A percentile compares a stretch with the other conserved stretches of the same genome.
These are phyloP conservation scores for Hyperopisus bebe DNA, from an alignment of 2,113 vertebrate species.

Conservation along the genomic window DNA sequence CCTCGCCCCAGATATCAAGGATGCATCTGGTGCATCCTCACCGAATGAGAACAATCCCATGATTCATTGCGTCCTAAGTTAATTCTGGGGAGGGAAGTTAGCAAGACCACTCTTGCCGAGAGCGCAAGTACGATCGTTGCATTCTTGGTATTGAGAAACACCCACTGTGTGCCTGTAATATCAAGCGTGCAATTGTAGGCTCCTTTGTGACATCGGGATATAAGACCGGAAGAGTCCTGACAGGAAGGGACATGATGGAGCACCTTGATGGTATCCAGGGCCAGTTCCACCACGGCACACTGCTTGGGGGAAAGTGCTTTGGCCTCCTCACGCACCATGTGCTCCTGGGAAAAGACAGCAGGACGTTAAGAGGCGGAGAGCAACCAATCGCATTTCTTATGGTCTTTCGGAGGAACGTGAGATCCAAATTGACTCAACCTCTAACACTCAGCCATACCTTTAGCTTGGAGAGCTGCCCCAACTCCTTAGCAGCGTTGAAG, in stretches of 20 bases:
- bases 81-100: not conserved
- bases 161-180: not conserved
- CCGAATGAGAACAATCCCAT: not conserved
- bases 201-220: not conserved
- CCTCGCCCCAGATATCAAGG: not conserved
- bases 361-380: not conserved
- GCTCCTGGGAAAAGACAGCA: slow-evolving; percentile 65
- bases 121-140: not conserved
- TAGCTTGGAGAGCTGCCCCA: slow-evolving; percentile 93
- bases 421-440: not conserved
- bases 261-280: slow-evolving; percentile 97
- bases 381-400: not conserved
- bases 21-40: not conserved
- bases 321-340: slow-evolving; percentile 96
- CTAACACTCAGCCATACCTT: slow-evolving; percentile 64
- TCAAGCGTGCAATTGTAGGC: not conserved
- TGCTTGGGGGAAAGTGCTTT: slow-evolving; percentile 93
- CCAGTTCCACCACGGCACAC: slow-evolving; percentile 91
- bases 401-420: not conserved
- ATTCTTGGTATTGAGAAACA: not conserved
- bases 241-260: not conserved
- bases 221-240: not conserved
- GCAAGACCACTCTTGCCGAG: not conserved
- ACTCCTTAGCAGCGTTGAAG: slow-evolving; percentile 94
- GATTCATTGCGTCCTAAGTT: not conserved